Evolutionary conservation across 1,140 invertebrate genomes (phyloP), one percentile per base, ranked within the genome.

Genomic region (Periplaneta americana): DNA sequence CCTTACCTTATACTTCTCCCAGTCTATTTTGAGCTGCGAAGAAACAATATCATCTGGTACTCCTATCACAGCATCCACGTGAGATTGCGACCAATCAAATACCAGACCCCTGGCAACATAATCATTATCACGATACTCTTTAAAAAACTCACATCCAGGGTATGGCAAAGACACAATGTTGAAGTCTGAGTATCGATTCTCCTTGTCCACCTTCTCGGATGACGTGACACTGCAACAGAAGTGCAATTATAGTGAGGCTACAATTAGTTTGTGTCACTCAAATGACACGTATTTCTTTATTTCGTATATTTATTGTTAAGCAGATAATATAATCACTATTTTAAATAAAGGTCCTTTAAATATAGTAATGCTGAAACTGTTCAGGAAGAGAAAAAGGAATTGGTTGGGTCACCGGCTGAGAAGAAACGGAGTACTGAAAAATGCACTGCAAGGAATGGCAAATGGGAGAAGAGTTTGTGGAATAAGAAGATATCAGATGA

Each of bases 151-250:
- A 91, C 94, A 95, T 82, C 95, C 94, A 80, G 96, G 96, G 90
- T 96, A 96, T 82, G 96, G 96, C 83, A 96, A 88, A 83, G 93
- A 93, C 81, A 96, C 88, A 79, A 97, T 91, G 80, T 91, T 93
- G 85, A 96, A 97, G 82, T 95, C 92, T 48, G 90, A 89, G 86
- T 96, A 97, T 82, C 95, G 90, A 85, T 94, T 93, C 85, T 94
- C 93, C 85, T 94, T 95, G 86, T 96, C 95, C 34, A 96, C 94
- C 87, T 96, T 97, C 86, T 97, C 96, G 77, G 95, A 96, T 13
- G 96, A 96, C 31, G 95, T 95, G n/a, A 95, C 92, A 87, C 94
- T 96, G 85, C 34, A 88, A 88, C 78, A 85, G 84, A 84, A 82
- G 79, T 34, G 35, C 81, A 82, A 9, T n/a, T 66, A 66, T 4